Evolutionary conservation across 2,888 invertebrate species (phyloP), one percentile per base, ranked within the genome.

Genomic region (Rotaria sp.): DNA sequence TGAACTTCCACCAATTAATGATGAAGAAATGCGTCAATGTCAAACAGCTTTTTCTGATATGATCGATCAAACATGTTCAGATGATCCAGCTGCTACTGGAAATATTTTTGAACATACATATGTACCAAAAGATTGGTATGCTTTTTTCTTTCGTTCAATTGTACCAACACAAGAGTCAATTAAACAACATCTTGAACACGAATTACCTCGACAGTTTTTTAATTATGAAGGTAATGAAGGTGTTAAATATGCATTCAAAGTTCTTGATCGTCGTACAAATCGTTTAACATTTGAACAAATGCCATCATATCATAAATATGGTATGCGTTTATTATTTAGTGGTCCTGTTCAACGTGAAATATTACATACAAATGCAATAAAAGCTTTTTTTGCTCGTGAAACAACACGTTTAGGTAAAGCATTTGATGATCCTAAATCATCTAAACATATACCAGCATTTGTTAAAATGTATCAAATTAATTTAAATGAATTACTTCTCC

Each of bases 21-120:
- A 67, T 67, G 67, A 38, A 18, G 67, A 67, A 67, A 67, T 67
- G 18, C 67, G 21, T 8, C 18, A 30, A 67, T 35, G 38, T 35
- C n/a, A 67, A 67, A 11, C 13, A 1, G 67, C 35, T 1, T 80
- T 80, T 45, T 80, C 80, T 2, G 1, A 24, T 5, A 80, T 80
- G 45, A 80, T 80, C 21, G 45, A 41, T 41, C 80, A 45, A 11
- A 45, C 80, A 45, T 41, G 41, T 80, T 24, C 24, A 15, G 21
- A 45, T 80, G 80, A 10, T 45, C 1, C n/a, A 26, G n/a, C 4
- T 26, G n/a, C 26, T 13, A 11, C 26, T 11, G 45, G 45, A 45
- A 80, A 80, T 80, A 80, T 80, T 24, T 80, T 80, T n/a, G 80
- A 80, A 45, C 80, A 80, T n/a, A 80, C 80, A 80, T 45, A 11